phyloP scores from a whole-genome alignment of 2,888 invertebrate genomes.

The Drosophila pegasa region DNA sequence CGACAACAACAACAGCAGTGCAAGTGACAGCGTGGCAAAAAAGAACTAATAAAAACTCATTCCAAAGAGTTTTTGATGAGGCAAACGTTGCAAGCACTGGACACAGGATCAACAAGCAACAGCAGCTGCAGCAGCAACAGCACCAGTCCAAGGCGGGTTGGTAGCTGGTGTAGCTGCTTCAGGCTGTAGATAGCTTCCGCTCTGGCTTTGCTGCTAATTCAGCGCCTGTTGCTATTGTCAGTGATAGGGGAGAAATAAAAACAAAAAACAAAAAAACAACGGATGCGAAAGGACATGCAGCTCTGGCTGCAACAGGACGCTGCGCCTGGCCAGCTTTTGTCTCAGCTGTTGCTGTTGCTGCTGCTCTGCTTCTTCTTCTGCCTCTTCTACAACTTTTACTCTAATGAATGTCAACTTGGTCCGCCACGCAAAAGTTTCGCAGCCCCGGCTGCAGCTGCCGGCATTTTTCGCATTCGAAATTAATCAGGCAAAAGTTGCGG shows the following conservation, averaged over 20 bases:
- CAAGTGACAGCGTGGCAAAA: conserved; percentile 46
- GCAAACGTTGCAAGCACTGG: conserved; percentile 26
- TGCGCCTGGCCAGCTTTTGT: conserved; percentile 44
- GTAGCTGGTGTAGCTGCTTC: background rate
- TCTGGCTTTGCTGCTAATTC: conserved; percentile 65
- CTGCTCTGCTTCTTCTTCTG: conserved; percentile 12
- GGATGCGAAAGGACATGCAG: conserved; percentile 26
- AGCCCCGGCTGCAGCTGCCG: conserved; percentile 35
- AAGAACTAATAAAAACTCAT: conserved; percentile 76
- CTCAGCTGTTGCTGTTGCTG: conserved; percentile 39
- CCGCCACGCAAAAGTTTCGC: conserved; percentile 41
- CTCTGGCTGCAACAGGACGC: conserved; percentile 35
- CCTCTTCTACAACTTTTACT: conserved; percentile 44
- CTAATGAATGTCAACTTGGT: conserved; percentile 74
- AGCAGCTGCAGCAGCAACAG: background rate
- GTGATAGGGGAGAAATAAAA: background rate
- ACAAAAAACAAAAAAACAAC: background rate
- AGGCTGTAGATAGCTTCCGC: conserved; percentile 34
- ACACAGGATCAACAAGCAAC: conserved; percentile 10
- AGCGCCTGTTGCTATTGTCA: conserved; percentile 74
- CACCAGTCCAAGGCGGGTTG: too few relatives aligned
- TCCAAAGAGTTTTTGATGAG: conserved; percentile 76
- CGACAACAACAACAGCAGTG: conserved; percentile 3
- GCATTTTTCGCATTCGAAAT: conserved; percentile 36
- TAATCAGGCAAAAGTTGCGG: conserved; percentile 60